A percentile compares a stretch with the other conserved stretches of the same genome.
These are phyloP conservation scores for Sebastes vulpes DNA, from an alignment of 2,797 vertebrate species.

Conservation along the genomic window DNA sequence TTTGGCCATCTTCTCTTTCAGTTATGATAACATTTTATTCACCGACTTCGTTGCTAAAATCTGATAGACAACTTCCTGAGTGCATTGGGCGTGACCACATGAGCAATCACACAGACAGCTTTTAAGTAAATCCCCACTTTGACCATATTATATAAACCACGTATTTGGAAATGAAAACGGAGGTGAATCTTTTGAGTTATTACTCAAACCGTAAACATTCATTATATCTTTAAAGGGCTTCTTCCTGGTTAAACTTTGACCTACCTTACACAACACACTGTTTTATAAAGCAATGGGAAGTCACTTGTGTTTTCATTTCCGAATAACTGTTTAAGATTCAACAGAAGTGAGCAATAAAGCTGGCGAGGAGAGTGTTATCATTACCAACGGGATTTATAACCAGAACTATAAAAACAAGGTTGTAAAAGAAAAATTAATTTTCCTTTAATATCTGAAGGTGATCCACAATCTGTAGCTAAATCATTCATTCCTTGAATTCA, in stretches of 20 bases:
- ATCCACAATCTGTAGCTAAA: background rate
- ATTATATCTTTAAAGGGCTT: background rate
- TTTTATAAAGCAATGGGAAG: background rate
- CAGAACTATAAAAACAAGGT: background rate
- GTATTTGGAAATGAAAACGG: background rate
- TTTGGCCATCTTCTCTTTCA: background rate
- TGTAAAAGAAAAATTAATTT: background rate
- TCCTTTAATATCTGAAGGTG: background rate
- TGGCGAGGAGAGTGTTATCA: background rate
- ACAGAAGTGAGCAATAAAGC: background rate
- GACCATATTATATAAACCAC: background rate
- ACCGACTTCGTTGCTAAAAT: background rate
- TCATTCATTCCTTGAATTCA: background rate
- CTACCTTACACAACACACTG: too few species aligned
- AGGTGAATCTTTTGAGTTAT: background rate
- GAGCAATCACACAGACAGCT: background rate
- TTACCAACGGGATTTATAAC: background rate
- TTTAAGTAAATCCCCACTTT: slow-evolving; percentile 2
- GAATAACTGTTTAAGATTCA: background rate
- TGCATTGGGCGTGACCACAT: background rate
- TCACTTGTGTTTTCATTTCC: background rate
- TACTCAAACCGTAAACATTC: background rate
- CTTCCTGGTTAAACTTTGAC: background rate
- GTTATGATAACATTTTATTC: background rate
- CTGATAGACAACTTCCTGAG: background rate